phyloP scores from a whole-genome alignment of 2,888 invertebrate species.

The Slavum lentiscoides region DNA sequence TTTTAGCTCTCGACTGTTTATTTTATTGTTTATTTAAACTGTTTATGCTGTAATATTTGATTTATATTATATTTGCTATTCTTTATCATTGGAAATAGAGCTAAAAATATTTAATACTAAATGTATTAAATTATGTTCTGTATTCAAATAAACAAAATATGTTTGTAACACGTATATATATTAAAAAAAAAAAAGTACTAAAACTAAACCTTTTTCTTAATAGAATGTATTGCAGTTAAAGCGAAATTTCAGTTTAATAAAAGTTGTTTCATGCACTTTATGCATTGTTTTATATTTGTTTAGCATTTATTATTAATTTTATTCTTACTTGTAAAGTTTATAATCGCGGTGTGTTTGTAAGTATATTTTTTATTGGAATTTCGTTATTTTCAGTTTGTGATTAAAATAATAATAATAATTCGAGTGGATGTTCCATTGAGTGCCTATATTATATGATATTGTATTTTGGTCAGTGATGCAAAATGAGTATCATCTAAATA shows the following conservation, averaged over 20 bases:
- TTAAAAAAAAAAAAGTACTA: too few relatives aligned
- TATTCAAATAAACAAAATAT: neutral
- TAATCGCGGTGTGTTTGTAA: too few relatives aligned
- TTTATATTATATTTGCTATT: neutral
- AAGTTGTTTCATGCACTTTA: neutral
- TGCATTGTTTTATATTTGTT: neutral
- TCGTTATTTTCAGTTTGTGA: too few relatives aligned
- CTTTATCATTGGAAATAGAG: neutral
- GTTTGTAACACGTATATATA: neutral
- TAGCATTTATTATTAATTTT: neutral
- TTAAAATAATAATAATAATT: too few relatives aligned
- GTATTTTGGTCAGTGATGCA: too few relatives aligned
- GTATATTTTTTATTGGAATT: too few relatives aligned
- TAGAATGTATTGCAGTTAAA: neutral
- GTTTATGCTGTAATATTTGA: neutral
- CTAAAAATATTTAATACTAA: neutral
- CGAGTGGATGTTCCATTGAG: too few relatives aligned
- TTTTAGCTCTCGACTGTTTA: slow-evolving; percentile 9
- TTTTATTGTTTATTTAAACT: neutral
- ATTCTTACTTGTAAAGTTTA: neutral
- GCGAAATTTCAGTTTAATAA: neutral
- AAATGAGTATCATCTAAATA: too few relatives aligned
- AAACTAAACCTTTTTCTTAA: neutral
- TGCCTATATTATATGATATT: too few relatives aligned
- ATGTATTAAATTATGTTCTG: neutral